Evolutionary conservation across 2,888 invertebrate species (phyloP), one percentile per base, ranked within the genome.

Genomic region (Drosophila differens): DNA sequence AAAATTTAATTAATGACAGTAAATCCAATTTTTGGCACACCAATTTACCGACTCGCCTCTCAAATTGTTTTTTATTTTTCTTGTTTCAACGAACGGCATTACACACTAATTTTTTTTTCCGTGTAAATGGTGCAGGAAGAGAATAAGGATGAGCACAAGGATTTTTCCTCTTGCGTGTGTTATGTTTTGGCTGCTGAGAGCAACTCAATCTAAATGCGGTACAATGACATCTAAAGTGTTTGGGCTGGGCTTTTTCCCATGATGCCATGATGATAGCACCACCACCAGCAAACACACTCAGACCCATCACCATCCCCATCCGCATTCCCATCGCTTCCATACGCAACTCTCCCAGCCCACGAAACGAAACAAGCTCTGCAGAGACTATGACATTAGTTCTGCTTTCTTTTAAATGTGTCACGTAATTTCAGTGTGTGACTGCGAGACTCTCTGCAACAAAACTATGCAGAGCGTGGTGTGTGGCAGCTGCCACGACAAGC

Each of bases 161-260:
- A 59, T 22, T 76, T 22, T 57, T 69, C 35, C 64, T 72, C 66
- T 72, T 59, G 78, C 62, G 74, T 85, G 90, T 87, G 91, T 79
- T 89, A 87, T 91, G 85, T 89, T 85, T 85, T 89, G 85, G 91
- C 88, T 79, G 74, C 76, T 76, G 81, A 90, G 84, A 90, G 91
- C 91, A 82, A 91, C 91, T 90, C 91, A 90, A 88, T 87, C 87
- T 90, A 90, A 91, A 91, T 91, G 91, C 91, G 88, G 88, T 88
- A 88, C 88, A 88, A 88, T 91, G 88, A 88, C 88, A 88, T 90
- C 88, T 91, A 82, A 91, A 88, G 88, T 91, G 88, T 82, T 83
- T 88, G 79, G 83, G 75, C 84, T 76, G 75, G 63, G 72, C 54
- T 77, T 60, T 72, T 72, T 69, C 73, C 74, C 74, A 74, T 74